Conservation (phyloP, 2,113 vertebrate genomes). For the Hipposideros armiger region DNA sequence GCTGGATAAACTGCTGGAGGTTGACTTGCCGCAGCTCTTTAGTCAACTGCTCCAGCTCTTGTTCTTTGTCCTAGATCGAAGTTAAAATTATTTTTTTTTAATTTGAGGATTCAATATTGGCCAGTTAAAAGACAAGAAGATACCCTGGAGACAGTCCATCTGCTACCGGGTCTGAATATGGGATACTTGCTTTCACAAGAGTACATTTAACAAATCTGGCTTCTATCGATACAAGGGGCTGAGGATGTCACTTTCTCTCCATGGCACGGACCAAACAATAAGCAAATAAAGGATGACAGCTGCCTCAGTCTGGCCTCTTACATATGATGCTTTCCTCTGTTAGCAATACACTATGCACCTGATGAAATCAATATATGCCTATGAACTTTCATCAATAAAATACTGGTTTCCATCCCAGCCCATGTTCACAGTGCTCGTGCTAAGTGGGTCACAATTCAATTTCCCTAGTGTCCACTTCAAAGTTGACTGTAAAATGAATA, state of each 20-base stretch:
- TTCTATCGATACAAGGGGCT: accelerated
- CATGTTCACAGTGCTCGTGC: not conserved
- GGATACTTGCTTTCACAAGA: not conserved
- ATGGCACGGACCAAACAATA: not conserved
- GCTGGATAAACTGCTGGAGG: conserved; percentile 98
- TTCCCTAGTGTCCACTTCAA: not conserved
- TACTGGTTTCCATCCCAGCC: not conserved
- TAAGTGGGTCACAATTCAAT: not conserved
- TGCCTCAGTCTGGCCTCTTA: not conserved
- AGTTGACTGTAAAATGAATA: not conserved
- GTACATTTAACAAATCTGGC: not conserved
- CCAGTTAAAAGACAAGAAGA: not conserved
- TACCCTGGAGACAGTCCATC: not conserved
- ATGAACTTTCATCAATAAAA: not conserved
- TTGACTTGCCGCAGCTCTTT: conserved; percentile 99
- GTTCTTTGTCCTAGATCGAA: conserved; percentile 93
- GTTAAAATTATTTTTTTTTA: not conserved
- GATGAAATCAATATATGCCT: not conserved
- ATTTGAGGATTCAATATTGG: not conserved
- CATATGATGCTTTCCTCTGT: not conserved
- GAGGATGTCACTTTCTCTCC: not conserved
- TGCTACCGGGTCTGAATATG: not conserved
- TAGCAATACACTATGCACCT: not conserved
- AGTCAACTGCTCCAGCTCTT: conserved; percentile 97
- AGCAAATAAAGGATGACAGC: not conserved